Evolutionary conservation across 2,797 vertebrate genomes (phyloP).

Genomic region (Chiloscyllium punctatum): DNA sequence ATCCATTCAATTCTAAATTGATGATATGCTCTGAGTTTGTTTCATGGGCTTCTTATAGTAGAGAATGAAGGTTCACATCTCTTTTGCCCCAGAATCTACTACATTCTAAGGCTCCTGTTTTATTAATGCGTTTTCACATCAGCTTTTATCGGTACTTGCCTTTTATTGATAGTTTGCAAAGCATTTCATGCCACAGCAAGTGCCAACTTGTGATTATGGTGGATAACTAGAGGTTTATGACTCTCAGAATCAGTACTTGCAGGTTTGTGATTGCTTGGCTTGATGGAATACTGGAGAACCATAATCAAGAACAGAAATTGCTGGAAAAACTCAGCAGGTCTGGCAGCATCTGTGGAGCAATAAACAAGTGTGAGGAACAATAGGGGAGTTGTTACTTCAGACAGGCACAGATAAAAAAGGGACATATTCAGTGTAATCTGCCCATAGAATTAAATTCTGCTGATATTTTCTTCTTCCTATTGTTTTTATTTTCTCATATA

Average conservation of each 20-base stretch:
- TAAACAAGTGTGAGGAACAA: background rate
- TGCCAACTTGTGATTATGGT: slow-evolving; percentile 16
- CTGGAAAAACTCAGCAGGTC: no score
- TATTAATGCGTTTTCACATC: background rate
- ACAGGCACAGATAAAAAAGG: background rate
- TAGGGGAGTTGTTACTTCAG: background rate
- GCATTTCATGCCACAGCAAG: background rate
- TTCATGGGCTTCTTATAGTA: background rate
- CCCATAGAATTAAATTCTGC: background rate
- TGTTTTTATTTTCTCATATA: background rate
- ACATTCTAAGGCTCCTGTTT: background rate
- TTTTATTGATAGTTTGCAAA: background rate
- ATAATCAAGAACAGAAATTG: background rate
- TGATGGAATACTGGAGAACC: slow-evolving; percentile 5
- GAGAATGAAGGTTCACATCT: background rate
- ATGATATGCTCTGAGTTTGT: background rate
- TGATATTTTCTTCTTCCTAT: slow-evolving; percentile 2
- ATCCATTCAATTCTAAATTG: background rate
- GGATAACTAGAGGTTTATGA: background rate
- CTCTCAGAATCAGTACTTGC: background rate
- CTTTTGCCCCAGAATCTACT: background rate
- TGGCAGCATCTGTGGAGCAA: background rate
- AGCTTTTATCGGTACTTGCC: background rate
- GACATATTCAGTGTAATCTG: background rate
- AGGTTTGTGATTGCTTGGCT: background rate